A percentile compares a stretch with the other conserved stretches of the same genome.
Evolutionary conservation across 2,797 vertebrate genomes (phyloP).

Genomic region (Crossoptilon crossoptilon): DNA sequence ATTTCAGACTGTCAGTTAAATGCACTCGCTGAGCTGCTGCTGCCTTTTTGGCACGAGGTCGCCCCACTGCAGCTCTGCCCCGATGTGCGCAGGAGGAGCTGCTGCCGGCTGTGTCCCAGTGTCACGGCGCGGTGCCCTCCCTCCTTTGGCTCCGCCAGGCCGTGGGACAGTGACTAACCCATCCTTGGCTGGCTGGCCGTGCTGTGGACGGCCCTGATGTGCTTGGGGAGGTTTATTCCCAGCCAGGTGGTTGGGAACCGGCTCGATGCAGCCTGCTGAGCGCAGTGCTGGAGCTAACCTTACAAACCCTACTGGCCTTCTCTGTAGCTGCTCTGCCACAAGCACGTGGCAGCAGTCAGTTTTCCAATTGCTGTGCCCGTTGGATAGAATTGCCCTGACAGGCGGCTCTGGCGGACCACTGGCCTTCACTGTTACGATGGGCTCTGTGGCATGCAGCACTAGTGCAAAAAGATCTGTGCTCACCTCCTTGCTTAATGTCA

Average conservation of each 20-base stretch:
- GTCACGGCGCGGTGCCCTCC: background rate
- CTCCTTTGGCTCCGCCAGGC: background rate
- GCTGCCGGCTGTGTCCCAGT: background rate
- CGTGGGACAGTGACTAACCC: background rate
- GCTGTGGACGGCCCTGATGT: background rate
- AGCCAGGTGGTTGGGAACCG: slow-evolving; percentile 19
- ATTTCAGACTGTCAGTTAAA: slow-evolving; percentile 65
- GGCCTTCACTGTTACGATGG: background rate
- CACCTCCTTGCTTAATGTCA: background rate
- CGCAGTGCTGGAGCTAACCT: background rate
- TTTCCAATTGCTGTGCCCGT: background rate
- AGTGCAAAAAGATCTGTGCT: background rate
- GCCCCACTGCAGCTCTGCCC: rapidly evolving
- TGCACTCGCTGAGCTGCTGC: slow-evolving; percentile 39
- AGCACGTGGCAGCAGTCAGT: background rate
- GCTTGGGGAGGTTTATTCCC: slow-evolving; percentile 4
- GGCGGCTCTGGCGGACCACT: background rate
- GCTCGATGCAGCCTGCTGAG: background rate
- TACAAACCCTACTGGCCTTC: background rate
- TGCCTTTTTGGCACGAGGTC: slow-evolving; percentile 50
- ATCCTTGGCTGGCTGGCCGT: background rate
- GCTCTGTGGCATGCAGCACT: slow-evolving; percentile 10
- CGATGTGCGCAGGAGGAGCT: background rate
- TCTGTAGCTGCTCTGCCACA: background rate
- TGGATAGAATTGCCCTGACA: slow-evolving; percentile 15